Percentiles rank a stretch among this genome's conserved stretches.
Conservation (phyloP, 2,888 invertebrate genomes). For the Drosophila affinis region DNA sequence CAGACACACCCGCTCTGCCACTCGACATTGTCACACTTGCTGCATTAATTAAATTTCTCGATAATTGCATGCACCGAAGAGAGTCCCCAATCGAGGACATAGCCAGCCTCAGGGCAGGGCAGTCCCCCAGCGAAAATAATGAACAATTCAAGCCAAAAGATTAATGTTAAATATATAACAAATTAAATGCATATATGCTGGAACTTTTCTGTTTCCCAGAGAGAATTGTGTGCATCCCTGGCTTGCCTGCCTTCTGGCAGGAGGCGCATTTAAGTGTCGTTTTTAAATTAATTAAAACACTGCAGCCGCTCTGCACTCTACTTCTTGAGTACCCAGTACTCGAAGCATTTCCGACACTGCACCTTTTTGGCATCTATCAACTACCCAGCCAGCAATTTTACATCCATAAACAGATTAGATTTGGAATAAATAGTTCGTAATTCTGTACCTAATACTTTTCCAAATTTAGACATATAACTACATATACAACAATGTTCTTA, state of each 20-base stretch:
- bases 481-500: too few species aligned
- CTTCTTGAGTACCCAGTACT: not conserved
- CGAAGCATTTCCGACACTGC: too few species aligned
- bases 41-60: conserved; percentile 76
- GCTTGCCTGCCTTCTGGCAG: not conserved
- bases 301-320: conserved; percentile 36
- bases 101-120: not conserved
- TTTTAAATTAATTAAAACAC: conserved; percentile 77
- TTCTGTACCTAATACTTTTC: too few species aligned
- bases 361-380: too few species aligned
- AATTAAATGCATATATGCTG: not conserved
- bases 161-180: too few species aligned
- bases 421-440: too few species aligned
- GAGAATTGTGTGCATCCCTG: conserved; percentile 14
- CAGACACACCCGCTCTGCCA: conserved; percentile 12
- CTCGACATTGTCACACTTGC: conserved; percentile 66
- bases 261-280: conserved; percentile 64
- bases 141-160: not conserved
- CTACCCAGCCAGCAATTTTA: too few species aligned
- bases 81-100: conserved; percentile 13
- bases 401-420: too few species aligned
- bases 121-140: not conserved
- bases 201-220: not conserved
- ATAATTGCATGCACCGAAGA: conserved; percentile 70
- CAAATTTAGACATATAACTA: too few species aligned